A percentile compares a stretch with the other conserved stretches of the same genome.
Evolutionary conservation across 2,888 invertebrate species (phyloP).

Genomic region (Scaptomyza caliginosa): DNA sequence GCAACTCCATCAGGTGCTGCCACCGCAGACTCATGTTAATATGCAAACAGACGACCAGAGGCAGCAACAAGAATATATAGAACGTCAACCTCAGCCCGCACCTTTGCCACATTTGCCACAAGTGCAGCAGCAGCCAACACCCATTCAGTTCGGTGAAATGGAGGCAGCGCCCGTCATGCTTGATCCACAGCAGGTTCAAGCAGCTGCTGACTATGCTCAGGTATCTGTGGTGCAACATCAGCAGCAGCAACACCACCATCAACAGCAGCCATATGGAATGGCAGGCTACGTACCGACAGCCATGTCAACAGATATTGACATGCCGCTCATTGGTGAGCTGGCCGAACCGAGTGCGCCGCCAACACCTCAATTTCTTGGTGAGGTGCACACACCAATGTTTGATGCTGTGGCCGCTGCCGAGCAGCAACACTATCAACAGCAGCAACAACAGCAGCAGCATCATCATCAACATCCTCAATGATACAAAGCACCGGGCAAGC

Average conservation of each 20-base stretch:
- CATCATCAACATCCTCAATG: conserved; percentile 74
- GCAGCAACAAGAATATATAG: conserved; percentile 47
- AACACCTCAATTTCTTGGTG: conserved; percentile 80
- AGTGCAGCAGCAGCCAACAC: conserved; percentile 53
- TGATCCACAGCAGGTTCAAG: conserved; percentile 63
- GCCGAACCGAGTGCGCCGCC: conserved; percentile 80
- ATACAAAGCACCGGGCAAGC: conserved; percentile 65
- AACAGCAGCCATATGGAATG: conserved; percentile 68
- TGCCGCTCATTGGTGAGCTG: conserved; percentile 80
- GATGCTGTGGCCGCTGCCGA: conserved; percentile 81
- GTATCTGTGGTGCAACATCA: conserved; percentile 63
- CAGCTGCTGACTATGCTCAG: conserved; percentile 56
- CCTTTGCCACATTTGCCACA: conserved; percentile 38
- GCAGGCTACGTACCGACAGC: conserved; percentile 53
- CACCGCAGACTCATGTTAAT: conserved; percentile 13
- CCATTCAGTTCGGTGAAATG: conserved; percentile 82
- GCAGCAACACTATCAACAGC: conserved; percentile 81
- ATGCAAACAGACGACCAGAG: conserved; percentile 31
- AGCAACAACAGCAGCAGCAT: conserved; percentile 67
- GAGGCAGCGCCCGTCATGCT: conserved; percentile 77
- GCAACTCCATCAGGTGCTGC: conserved; percentile 20
- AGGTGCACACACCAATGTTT: conserved; percentile 82
- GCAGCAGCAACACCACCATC: conserved; percentile 70
- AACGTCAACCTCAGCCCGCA: conserved; percentile 25
- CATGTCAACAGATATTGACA: conserved; percentile 77